These are phyloP conservation scores for Neodontobutis hainanensis DNA, from an alignment of 2,113 vertebrate genomes.

Conservation along the genomic window DNA sequence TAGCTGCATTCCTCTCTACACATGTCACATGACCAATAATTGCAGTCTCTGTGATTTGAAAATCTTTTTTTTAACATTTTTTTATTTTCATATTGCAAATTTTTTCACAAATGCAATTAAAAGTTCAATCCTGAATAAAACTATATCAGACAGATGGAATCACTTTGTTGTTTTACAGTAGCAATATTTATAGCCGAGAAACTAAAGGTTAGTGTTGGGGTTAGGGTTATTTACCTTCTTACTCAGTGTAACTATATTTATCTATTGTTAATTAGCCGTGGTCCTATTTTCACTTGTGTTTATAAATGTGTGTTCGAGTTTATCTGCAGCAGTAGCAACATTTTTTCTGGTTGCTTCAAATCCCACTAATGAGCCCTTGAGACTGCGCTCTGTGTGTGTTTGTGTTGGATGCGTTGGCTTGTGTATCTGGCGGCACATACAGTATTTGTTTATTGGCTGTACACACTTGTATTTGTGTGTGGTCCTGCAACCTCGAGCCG, in stretches of 20 bases:
- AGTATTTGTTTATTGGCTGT: slow-evolving; percentile 18
- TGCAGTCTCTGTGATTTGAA: too few relatives aligned
- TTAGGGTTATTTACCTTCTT: slow-evolving; percentile 3
- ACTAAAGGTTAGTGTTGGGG: too few relatives aligned
- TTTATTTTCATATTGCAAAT: too few relatives aligned
- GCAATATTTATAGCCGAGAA: not conserved
- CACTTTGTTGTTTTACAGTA: not conserved
- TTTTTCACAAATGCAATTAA: too few relatives aligned
- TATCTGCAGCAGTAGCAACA: not conserved
- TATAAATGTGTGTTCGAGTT: not conserved
- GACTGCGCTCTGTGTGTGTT: slow-evolving; percentile 9
- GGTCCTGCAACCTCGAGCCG: slow-evolving; percentile 42
- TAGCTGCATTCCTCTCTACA: too few relatives aligned
- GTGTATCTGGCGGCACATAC: slow-evolving; percentile 5
- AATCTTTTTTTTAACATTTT: too few relatives aligned
- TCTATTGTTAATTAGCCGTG: not conserved
- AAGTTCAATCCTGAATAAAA: too few relatives aligned
- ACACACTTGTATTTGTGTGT: slow-evolving; percentile 52
- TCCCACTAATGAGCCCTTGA: slow-evolving; percentile 2
- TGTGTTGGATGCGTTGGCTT: slow-evolving; percentile 28
- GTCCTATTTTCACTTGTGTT: not conserved
- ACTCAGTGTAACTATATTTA: slow-evolving; percentile 9
- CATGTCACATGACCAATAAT: too few relatives aligned
- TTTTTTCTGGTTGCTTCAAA: not conserved
- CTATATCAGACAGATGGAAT: too few relatives aligned